These are phyloP conservation scores for Mycteria americana DNA, from an alignment of 2,797 vertebrate species.

Conservation along the genomic window DNA sequence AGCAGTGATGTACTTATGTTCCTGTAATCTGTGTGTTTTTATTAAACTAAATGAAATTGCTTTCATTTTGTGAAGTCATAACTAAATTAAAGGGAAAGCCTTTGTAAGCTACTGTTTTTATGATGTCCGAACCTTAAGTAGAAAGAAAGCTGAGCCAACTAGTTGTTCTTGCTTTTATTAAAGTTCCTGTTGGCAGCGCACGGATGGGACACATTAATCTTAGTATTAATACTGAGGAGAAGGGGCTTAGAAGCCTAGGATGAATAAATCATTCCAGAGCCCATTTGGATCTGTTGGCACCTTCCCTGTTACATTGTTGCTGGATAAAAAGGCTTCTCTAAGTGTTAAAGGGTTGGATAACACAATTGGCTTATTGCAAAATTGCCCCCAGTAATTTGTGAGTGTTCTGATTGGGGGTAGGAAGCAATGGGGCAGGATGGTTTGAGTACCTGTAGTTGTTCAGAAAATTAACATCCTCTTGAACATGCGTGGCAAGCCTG, in stretches of 20 bases:
- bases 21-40: not conserved
- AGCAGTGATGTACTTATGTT: not conserved
- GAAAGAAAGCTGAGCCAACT: conserved; percentile 28
- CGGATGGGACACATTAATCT: conserved; percentile 62
- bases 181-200: conserved; percentile 49
- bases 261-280: conserved; percentile 51
- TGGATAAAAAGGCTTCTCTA: conserved; percentile 24
- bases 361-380: not conserved
- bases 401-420: not conserved
- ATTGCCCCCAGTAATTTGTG: not conserved
- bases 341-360: conserved; percentile 5
- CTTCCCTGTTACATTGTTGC: conserved; percentile 7
- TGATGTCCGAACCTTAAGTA: conserved; percentile 21
- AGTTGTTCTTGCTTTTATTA: conserved; percentile 52
- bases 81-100: not conserved
- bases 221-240: conserved; percentile 56
- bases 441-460: not conserved
- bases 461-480: not conserved
- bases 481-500: not conserved
- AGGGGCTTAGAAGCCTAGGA: conserved; percentile 25
- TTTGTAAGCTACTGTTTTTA: conserved; percentile 38
- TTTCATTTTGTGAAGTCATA: conserved; percentile 2
- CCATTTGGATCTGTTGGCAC: conserved; percentile 53
- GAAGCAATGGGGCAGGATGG: not conserved
- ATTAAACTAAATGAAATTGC: not conserved